Percentiles rank a stretch among this genome's conserved stretches.
phyloP scores from a whole-genome alignment of 2,113 vertebrate species.

The Alethe diademata region DNA sequence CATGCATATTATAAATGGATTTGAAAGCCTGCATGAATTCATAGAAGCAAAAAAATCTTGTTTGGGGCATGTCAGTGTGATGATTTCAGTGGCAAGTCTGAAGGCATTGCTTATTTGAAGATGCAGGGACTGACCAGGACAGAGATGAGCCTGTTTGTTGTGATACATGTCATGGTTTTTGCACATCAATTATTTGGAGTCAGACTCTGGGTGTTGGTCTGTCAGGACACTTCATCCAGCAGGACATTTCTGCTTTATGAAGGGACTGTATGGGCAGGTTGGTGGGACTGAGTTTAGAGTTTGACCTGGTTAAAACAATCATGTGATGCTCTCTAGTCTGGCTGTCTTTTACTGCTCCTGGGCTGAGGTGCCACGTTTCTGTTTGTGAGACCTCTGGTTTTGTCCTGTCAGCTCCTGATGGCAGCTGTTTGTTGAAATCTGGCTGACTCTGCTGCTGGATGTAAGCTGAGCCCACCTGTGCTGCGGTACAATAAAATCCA shows the following conservation, averaged over 20 bases:
- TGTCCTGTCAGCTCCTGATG: background rate
- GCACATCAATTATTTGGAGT: background rate
- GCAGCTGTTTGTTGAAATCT: background rate
- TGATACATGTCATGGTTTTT: background rate
- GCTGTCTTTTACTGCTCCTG: background rate
- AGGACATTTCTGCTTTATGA: background rate
- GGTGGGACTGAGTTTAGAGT: background rate
- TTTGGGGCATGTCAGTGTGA: background rate
- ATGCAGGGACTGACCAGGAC: background rate
- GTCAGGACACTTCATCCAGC: background rate
- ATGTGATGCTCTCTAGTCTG: background rate
- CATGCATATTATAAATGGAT: background rate
- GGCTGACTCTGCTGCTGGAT: background rate
- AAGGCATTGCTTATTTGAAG: background rate
- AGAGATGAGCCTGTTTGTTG: background rate
- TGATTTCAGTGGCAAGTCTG: background rate
- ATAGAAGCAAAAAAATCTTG: background rate
- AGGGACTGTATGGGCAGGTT: background rate
- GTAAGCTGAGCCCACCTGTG: background rate
- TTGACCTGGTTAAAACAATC: background rate
- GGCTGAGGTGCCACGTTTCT: background rate
- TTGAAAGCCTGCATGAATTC: background rate
- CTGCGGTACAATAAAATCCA: background rate
- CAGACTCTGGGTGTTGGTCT: background rate
- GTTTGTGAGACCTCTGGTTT: background rate